Evolutionary conservation across 2,113 vertebrate species (phyloP), one percentile per base, ranked within the genome.

Genomic region (Eptatretus burgeri): DNA sequence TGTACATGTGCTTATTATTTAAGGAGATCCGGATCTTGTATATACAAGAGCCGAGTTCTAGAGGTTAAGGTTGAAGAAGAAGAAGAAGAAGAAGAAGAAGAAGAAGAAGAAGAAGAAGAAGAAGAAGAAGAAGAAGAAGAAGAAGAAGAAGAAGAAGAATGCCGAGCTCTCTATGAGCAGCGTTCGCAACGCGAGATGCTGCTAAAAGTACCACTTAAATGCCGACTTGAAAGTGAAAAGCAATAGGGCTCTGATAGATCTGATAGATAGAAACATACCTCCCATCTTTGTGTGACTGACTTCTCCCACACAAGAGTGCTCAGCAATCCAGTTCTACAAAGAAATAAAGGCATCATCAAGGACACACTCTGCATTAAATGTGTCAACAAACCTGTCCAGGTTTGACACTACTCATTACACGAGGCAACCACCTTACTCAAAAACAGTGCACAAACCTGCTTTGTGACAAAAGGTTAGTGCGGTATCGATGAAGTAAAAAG

Each of bases 261-360:
- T 51, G 1, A 50, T 17, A 10, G 5, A 18, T 9, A 41, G 13
- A 10, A 18, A 14, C 77, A 77, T 70, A 93, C 91, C 81, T 98
- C 91, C 91, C 91, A 98, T 72, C 91, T 79, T 53, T 98, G 91
- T 66, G 91, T 98, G 69, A 98, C 91, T 51, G 91, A 98, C 70
- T 81, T 93, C 72, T 98, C 91, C 50, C 91, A 89, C 11, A 98
- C 91, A 70, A 98, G 74, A 5, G 85, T 98, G 73, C 89, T 98
- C 67, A 98, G 84, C 66, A 98, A 78, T 2, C 91, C 91, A 64
- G 91, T 95, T 19, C 91, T 98, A 74, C 66, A 1, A 2, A 60
- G 49, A 67, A 19, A 41, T 41, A 41, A 41, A 41, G 27, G 27
- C 7, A 41, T 41, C 27, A 41, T 41, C 27, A 7, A 7, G 27